Evolutionary conservation across 2,797 vertebrate species (phyloP), one percentile per base, ranked within the genome.

Genomic region (Pterois miles): DNA sequence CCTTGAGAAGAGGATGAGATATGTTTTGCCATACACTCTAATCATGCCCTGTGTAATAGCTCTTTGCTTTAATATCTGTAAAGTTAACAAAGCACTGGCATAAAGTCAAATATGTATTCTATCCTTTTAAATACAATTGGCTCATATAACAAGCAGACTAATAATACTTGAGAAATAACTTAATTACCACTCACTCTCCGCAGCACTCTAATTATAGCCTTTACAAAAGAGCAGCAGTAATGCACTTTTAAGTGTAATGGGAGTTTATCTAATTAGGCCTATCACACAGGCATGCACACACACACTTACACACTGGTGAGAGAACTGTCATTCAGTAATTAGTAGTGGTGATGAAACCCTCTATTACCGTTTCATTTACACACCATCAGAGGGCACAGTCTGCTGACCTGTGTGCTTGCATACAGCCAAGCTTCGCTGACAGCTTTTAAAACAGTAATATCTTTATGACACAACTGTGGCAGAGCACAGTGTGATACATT

Each of bases 161-260:
- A 91, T 91, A 92, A 87, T 86, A 89, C 85, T 87, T 83, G 86
- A 91, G 82, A 88, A 91, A 93, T 90, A 92, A 90, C 84, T 90
- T 90, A 93, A 93, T 93, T 94, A 93, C 86, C 29, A 75, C 81
- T 90, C 85, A 82, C 89, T 90, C 89, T 88, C 68, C 25, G 33
- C 76, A 69, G 82, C 63, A 9, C 86, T 87, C 80, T 90, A 91
- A 94, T 94, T 91, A 93, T 83, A 91, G 89, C 82, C 81, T 91
- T 84, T 88, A 92, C 87, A 93, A 93, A 92, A 92, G 91, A 91
- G 90, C 88, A 76, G 86, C 89, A 84, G 90, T 93, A 93, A 93
- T 92, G 90, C 88, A 88, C 88, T 92, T 93, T 92, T 89, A 92
- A 94, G 89, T 93, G 88, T 88, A 93, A 93, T 93, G 90, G 78